phyloP scores from a whole-genome alignment of 2,113 vertebrate species.

The Xiphophorus hellerii region DNA sequence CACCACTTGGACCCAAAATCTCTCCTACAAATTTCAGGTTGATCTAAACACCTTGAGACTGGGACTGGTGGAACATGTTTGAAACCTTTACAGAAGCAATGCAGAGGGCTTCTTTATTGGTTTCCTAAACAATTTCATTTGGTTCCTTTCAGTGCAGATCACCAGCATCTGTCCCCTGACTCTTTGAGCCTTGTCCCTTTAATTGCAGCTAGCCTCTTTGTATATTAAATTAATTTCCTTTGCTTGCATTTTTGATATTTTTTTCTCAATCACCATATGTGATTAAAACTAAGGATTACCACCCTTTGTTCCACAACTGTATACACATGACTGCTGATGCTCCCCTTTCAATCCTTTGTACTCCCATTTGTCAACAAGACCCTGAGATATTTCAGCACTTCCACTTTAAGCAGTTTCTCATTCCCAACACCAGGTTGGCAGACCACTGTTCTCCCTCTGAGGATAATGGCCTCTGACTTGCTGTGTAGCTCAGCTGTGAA shows the following conservation, averaged over 20 bases:
- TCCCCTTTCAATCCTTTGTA: neutral
- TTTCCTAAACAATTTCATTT: neutral
- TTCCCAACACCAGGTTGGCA: neutral
- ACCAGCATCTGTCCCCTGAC: neutral
- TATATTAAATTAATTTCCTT: neutral
- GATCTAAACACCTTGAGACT: neutral
- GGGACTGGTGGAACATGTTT: neutral
- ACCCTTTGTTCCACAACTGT: neutral
- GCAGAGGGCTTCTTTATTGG: neutral
- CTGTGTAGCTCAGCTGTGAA: neutral
- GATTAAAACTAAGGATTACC: neutral
- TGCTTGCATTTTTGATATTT: neutral
- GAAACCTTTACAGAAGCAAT: neutral
- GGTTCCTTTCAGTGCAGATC: neutral
- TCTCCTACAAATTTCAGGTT: neutral
- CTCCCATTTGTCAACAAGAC: neutral
- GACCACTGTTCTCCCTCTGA: neutral
- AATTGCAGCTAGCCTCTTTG: neutral
- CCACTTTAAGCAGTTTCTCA: neutral
- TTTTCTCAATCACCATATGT: neutral
- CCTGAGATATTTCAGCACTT: neutral
- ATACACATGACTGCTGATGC: neutral
- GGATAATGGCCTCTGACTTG: neutral
- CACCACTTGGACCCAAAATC: neutral
- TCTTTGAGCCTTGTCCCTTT: neutral